Conservation (phyloP, 2,888 invertebrate species). For the Catocala fraxini region DNA sequence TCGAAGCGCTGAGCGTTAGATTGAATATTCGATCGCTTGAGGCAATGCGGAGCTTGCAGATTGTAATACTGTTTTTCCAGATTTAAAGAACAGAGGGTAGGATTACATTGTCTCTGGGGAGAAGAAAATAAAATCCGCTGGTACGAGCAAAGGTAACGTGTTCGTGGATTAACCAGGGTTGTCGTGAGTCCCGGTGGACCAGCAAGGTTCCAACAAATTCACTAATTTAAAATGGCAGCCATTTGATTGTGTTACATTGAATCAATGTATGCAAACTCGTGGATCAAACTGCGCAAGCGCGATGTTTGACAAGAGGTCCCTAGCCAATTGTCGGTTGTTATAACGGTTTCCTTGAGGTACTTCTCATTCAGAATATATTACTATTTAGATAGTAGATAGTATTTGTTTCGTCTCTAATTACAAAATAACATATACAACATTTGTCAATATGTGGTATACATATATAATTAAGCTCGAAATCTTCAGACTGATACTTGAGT, state of each 20-base stretch:
- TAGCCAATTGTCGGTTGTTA: background rate
- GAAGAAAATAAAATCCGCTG: slow-evolving; percentile 36
- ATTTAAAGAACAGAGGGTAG: slow-evolving; percentile 33
- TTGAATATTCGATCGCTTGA: slow-evolving; percentile 27
- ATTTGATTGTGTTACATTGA: background rate
- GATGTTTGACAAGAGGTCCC: no score
- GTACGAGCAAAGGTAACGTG: slow-evolving; percentile 25
- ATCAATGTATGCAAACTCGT: no score
- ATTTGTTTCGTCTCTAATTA: no score
- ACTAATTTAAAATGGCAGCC: background rate
- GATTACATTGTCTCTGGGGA: slow-evolving; percentile 34
- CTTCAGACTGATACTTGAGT: no score
- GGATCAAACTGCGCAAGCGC: no score
- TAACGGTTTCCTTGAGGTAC: background rate
- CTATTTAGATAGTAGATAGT: no score
- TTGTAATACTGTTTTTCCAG: slow-evolving; percentile 26
- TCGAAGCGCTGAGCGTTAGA: slow-evolving; percentile 22
- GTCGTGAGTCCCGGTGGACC: slow-evolving; percentile 22
- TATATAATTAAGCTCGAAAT: no score
- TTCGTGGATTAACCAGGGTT: slow-evolving; percentile 32
- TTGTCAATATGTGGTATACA: no score
- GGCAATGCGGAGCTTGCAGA: slow-evolving; percentile 18
- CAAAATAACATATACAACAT: no score
- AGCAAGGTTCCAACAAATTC: slow-evolving; percentile 5
- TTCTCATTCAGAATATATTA: no score